These are phyloP conservation scores for Cirrhinus molitorella DNA, from an alignment of 2,797 vertebrate genomes.

Conservation along the genomic window DNA sequence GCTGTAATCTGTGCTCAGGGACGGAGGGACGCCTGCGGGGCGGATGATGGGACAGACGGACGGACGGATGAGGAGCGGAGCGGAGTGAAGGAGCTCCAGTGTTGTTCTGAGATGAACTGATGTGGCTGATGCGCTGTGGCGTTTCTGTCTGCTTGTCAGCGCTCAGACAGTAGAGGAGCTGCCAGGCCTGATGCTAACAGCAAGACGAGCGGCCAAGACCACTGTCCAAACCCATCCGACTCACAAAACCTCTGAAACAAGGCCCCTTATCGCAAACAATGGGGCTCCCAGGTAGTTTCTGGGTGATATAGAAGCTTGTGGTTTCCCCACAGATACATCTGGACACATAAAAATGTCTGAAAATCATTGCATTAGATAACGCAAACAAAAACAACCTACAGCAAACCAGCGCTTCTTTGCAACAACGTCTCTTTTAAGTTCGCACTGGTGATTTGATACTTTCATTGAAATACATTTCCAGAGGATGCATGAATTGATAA, in stretches of 20 bases:
- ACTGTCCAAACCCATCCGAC: conserved; percentile 76
- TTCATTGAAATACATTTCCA: not conserved
- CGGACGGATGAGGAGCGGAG: not conserved
- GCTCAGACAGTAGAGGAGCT: conserved; percentile 73
- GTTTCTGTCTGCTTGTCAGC: conserved; percentile 76
- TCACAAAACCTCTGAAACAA: conserved; percentile 39
- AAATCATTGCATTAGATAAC: not conserved
- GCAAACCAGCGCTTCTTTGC: too few species aligned
- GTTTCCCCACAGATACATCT: not conserved
- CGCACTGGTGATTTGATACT: not conserved
- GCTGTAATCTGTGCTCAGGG: not conserved
- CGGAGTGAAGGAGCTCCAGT: conserved; percentile 51
- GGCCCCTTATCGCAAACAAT: not conserved
- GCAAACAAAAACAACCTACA: not conserved
- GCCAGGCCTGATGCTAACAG: conserved; percentile 78
- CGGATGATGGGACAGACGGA: not conserved
- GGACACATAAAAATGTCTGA: not conserved
- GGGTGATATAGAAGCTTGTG: not conserved
- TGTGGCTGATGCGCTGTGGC: conserved; percentile 75
- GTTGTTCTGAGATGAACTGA: conserved; percentile 63
- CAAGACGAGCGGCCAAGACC: conserved; percentile 72
- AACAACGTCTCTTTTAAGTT: not conserved
- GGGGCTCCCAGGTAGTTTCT: not conserved
- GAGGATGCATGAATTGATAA: not conserved
- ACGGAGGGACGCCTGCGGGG: conserved; percentile 5